Base-by-base conservation (phyloP, 2,113 vertebrate genomes). In the Vulpes lagopus region DNA sequence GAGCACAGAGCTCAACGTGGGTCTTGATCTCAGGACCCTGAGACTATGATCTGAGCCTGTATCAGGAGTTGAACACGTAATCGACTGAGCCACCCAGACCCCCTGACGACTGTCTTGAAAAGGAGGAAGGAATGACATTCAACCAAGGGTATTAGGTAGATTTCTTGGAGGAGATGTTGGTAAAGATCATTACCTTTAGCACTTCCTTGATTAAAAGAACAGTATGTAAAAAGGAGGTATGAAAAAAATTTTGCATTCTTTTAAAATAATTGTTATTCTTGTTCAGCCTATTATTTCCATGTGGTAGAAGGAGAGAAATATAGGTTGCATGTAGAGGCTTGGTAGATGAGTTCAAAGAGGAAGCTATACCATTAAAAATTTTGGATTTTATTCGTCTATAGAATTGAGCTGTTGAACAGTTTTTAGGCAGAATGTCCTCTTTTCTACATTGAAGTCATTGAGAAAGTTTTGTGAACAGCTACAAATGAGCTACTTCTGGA, bases 391-490 rank as follows among this genome's bases (percentile, higher is more conserved):
- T 87, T 97, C 15, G 64, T 57, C 16, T 82, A 8, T 32, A 43
- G 85, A 82, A 79, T 69, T 91, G 71, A 91, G 22, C 22, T 81
- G 0, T 60, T 74, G 51, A 94, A 57, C 59, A 81, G 74, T 87
- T 94, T 67, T 79, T 49, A 85, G 78, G 19, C 25, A 74, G 23
- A 53, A 16, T 92, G 38, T 64, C 19, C 91, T 85, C 65, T 90
- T 94, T 93, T 80, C 81, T 91, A 53, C 25, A 88, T 4, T 91
- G 86, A 78, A 83, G 6, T 38, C 30, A 38, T 94, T 76, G 88
- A 94, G 43, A 81, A 80, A 62, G 51, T 89, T 95, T 91, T 92
- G 32, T 95, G 43, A 86, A 57, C n/a, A 92, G 9, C 35, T 92
- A 25, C 25, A 38, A n/a, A 78, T 12, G 11, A 94, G 9, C 59